Conservation (phyloP, 2,113 vertebrate species). For the Otocyon megalotis region DNA sequence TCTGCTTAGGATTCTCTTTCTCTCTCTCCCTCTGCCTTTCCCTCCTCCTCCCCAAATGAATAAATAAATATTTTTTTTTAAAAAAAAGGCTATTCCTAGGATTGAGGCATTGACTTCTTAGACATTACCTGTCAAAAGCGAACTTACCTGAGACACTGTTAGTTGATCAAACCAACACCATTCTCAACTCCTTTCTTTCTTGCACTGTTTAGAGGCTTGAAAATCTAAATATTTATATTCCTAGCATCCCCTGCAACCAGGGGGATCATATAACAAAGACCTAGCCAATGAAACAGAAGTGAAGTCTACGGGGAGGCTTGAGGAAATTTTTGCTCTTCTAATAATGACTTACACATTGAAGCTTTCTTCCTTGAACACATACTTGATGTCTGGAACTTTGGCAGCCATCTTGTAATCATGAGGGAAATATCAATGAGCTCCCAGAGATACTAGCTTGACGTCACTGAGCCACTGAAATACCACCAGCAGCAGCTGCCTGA, state of each 20-base stretch:
- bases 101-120: neutral
- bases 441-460: neutral
- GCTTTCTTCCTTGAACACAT: neutral
- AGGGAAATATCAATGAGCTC: neutral
- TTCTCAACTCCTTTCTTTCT: neutral
- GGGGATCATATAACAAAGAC: neutral
- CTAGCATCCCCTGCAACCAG: neutral
- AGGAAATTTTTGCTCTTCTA: constrained; percentile 44
- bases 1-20: neutral
- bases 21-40: neutral
- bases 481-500: neutral
- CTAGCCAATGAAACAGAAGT: neutral
- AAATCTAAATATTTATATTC: neutral
- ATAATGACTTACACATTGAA: neutral
- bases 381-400: constrained; percentile 17
- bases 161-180: neutral
- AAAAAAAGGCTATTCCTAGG: neutral
- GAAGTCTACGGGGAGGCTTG: neutral
- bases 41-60: neutral
- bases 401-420: neutral
- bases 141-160: neutral
- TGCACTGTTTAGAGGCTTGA: neutral
- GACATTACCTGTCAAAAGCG: neutral
- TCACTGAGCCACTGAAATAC: neutral
- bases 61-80: too few relatives aligned